These are phyloP conservation scores for Aplidium turbinatum DNA, from an alignment of 23 tunicate genomes.

Conservation along the genomic window DNA sequence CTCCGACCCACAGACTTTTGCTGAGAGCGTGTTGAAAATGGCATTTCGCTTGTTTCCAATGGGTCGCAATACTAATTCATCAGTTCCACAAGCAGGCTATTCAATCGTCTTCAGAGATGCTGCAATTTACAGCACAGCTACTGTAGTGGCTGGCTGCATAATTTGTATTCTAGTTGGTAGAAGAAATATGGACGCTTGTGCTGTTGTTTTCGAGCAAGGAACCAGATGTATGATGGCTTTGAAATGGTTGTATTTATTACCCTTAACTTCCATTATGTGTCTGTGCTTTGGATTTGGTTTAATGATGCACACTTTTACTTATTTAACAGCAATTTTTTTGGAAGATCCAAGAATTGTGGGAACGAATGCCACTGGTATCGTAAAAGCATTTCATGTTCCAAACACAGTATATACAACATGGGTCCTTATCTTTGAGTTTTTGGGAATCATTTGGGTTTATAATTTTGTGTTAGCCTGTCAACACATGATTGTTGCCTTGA, in stretches of 20 bases:
- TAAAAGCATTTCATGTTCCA: conserved; percentile 25
- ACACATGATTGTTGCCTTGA: conserved; percentile 44
- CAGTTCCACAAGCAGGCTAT: conserved; percentile 64
- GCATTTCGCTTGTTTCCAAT: conserved; percentile 8
- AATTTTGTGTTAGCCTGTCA: conserved; percentile 74
- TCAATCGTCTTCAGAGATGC: conserved; percentile 53
- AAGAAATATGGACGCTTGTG: conserved; percentile 61
- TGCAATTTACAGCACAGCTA: conserved; percentile 47
- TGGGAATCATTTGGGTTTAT: conserved; percentile 57
- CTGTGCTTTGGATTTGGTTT: conserved; percentile 52
- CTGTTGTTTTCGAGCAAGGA: conserved; percentile 54
- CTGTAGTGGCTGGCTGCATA: conserved; percentile 31
- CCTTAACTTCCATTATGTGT: conserved; percentile 36
- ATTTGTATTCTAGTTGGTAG: conserved; percentile 47
- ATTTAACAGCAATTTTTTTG: conserved; percentile 57
- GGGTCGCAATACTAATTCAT: background rate
- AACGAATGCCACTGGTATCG: conserved; percentile 20
- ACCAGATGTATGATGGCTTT: conserved; percentile 28
- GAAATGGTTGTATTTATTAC: conserved; percentile 75
- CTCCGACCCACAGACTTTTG: background rate
- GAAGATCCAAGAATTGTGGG: conserved; percentile 6
- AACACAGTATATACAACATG: conserved; percentile 52
- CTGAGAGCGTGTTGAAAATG: background rate
- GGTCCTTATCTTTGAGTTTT: conserved; percentile 64
- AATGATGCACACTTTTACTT: conserved; percentile 43